phyloP scores from a whole-genome alignment of 2,797 vertebrate genomes.

The Rousettus madagascariensis region DNA sequence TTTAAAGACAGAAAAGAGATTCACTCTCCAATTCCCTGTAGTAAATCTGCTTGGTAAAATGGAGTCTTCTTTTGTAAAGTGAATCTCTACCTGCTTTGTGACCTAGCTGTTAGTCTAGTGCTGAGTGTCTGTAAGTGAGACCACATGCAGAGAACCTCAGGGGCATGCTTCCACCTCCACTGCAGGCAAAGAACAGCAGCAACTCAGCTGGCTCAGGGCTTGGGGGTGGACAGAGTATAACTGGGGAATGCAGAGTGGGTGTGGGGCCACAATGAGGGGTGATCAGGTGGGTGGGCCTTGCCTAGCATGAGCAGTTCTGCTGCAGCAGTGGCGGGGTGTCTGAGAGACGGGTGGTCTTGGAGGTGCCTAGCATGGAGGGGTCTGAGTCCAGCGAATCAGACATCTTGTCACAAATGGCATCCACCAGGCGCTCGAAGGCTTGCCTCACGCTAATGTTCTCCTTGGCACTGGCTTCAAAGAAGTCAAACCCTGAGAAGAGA shows the following conservation, averaged over 20 bases:
- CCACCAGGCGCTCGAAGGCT: slow-evolving; percentile 96
- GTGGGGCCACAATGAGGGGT: not conserved
- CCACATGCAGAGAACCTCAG: slow-evolving; percentile 53
- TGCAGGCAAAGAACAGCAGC: slow-evolving; percentile 60
- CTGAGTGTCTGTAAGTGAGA: not conserved
- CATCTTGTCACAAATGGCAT: slow-evolving; percentile 98
- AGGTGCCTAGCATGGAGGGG: slow-evolving; percentile 84
- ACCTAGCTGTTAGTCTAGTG: not conserved
- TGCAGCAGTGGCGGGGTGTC: slow-evolving; percentile 92
- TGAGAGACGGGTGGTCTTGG: slow-evolving; percentile 91
- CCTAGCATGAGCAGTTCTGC: slow-evolving; percentile 95
- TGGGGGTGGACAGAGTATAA: not conserved
- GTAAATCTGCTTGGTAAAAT: slow-evolving; percentile 42
- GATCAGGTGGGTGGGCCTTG: not conserved
- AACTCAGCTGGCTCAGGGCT: not conserved
- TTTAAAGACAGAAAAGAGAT: slow-evolving; percentile 45
- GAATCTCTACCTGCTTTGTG: not conserved
- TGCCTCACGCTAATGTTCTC: slow-evolving; percentile 98
- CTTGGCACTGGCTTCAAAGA: slow-evolving; percentile 97
- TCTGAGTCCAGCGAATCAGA: slow-evolving; percentile 94
- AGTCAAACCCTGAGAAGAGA: slow-evolving; percentile 92
- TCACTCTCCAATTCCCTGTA: slow-evolving; percentile 4
- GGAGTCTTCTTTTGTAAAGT: slow-evolving; percentile 27
- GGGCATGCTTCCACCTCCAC: slow-evolving; percentile 52
- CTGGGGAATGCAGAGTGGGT: slow-evolving; percentile 15